A percentile compares a stretch with the other conserved stretches of the same genome.
Conservation (phyloP, 2,797 vertebrate species). For the Cryptoprocta ferox region DNA sequence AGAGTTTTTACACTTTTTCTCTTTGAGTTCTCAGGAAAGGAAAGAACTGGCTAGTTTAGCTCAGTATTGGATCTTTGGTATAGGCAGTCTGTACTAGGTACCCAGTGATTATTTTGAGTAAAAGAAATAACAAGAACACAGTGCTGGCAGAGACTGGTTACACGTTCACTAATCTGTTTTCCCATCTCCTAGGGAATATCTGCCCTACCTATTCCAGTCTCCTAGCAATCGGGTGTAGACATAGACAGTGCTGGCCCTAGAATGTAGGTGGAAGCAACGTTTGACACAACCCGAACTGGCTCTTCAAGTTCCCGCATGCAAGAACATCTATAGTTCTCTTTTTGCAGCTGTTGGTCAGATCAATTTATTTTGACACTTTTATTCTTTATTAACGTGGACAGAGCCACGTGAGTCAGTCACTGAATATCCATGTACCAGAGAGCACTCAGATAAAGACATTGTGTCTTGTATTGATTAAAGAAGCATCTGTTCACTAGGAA, state of each 20-base stretch:
- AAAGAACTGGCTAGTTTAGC: not conserved
- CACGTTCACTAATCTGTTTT: not conserved
- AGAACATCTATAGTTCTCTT: not conserved
- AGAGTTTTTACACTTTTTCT: not conserved
- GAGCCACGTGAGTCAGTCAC: not conserved
- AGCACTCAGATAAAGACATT: not conserved
- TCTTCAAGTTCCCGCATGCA: not conserved
- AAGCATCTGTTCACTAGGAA: not conserved
- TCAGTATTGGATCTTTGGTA: not conserved
- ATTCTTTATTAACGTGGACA: not conserved
- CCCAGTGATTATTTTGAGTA: not conserved
- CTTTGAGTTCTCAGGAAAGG: not conserved
- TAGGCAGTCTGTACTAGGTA: not conserved
- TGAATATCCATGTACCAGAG: not conserved
- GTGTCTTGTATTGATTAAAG: not conserved
- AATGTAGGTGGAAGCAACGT: rapidly evolving
- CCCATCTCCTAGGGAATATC: not conserved
- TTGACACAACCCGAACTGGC: not conserved
- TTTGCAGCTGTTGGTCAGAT: not conserved
- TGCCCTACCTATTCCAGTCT: not conserved
- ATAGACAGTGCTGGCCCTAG: rapidly evolving
- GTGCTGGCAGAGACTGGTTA: not conserved
- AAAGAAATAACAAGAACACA: not conserved
- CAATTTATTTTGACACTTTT: not conserved
- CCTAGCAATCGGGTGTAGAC: rapidly evolving